Evolutionary conservation across 1,140 invertebrate species (phyloP).

Genomic region (Latrodectus geometricus): DNA sequence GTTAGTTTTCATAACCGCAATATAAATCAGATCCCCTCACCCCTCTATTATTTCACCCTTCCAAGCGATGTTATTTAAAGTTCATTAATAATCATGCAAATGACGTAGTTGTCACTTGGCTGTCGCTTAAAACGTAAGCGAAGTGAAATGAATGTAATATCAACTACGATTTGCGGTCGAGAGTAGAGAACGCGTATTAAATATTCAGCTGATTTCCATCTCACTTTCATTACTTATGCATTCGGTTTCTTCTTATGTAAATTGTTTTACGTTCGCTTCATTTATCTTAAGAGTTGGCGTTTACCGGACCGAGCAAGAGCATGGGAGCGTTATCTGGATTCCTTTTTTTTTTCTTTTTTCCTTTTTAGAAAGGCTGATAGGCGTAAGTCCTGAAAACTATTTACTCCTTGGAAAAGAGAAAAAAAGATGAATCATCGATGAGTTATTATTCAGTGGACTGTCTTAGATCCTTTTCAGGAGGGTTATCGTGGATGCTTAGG

Average conservation of each 20-base stretch:
- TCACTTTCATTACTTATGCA: conserved; percentile 54
- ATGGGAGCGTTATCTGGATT: conserved; percentile 33
- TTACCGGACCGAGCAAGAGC: neutral
- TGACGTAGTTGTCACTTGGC: neutral
- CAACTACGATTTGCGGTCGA: conserved; percentile 21
- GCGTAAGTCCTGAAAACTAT: too few species aligned
- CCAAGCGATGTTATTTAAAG: neutral
- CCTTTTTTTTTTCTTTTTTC: neutral
- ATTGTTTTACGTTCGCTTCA: conserved; percentile 45
- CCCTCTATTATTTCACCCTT: neutral
- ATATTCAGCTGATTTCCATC: conserved; percentile 52
- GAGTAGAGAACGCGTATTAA: conserved; percentile 31
- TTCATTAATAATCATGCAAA: conserved; percentile 54
- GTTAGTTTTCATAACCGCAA: too few species aligned
- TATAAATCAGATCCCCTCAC: too few species aligned
- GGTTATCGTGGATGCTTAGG: too few species aligned
- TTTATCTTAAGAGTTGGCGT: conserved; percentile 35
- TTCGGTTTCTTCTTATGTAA: conserved; percentile 59
- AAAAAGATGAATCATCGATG: too few species aligned
- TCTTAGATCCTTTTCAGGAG: too few species aligned
- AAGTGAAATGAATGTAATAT: conserved; percentile 27
- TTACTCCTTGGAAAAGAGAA: too few species aligned
- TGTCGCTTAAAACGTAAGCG: conserved; percentile 29
- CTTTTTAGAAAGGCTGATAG: too few species aligned
- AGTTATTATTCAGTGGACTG: too few species aligned